Evolutionary conservation across 2,888 invertebrate genomes (phyloP).

Genomic region (Diarsia mendica): DNA sequence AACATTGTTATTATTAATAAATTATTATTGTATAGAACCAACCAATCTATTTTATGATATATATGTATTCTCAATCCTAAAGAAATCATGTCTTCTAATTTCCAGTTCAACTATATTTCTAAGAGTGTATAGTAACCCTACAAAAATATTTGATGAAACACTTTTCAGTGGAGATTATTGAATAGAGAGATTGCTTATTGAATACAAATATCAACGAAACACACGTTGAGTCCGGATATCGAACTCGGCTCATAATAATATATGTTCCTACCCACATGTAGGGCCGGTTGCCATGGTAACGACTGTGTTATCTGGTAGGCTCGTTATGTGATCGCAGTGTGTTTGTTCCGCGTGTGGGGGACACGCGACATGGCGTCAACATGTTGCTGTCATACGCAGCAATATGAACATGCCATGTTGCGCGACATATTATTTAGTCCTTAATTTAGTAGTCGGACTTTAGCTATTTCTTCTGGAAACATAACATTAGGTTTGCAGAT

Average conservation of each 20-base stretch:
- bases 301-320: neutral
- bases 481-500: neutral
- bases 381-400: neutral
- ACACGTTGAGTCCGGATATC: neutral
- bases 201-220: neutral
- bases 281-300: slow-evolving; percentile 8
- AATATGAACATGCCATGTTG: neutral
- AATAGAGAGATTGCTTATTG: slow-evolving; percentile 1
- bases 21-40: too few species aligned
- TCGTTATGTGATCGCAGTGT: neutral
- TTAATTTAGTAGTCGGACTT: neutral
- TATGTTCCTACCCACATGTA: neutral
- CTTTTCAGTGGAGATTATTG: neutral
- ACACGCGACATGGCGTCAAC: neutral
- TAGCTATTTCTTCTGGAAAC: neutral
- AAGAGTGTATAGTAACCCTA: neutral
- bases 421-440: neutral
- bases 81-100: neutral
- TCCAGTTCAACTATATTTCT: neutral
- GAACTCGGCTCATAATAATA: neutral
- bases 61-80: too few species aligned
- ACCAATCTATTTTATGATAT: too few species aligned
- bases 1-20: too few species aligned
- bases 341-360: neutral
- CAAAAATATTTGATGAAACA: neutral